A percentile compares a stretch with the other conserved stretches of the same genome.
These are phyloP conservation scores for Philopotamus ludificatus DNA, from an alignment of 1,140 invertebrate genomes.

Conservation along the genomic window DNA sequence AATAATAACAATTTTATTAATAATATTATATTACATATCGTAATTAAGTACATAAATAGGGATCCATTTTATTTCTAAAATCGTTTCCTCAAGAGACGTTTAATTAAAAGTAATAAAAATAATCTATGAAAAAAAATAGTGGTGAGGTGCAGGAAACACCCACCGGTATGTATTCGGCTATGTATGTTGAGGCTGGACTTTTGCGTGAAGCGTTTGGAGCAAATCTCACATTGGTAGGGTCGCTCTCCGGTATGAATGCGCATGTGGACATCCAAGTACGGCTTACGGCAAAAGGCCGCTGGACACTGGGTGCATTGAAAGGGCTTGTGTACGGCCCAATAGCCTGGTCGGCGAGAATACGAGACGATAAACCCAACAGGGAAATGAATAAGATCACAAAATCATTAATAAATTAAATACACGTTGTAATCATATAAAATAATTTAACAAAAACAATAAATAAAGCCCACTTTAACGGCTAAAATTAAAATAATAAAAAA, in stretches of 20 bases:
- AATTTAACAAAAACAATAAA: too few relatives aligned
- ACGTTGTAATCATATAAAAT: too few relatives aligned
- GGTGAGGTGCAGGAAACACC: constrained; percentile 44
- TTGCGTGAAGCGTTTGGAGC: constrained; percentile 67
- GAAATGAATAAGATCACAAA: neutral
- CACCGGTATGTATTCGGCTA: constrained; percentile 70
- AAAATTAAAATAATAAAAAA: too few relatives aligned
- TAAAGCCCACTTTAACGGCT: too few relatives aligned
- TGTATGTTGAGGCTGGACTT: constrained; percentile 72
- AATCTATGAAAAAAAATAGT: too few relatives aligned
- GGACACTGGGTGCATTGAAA: constrained; percentile 73
- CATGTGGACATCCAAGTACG: constrained; percentile 73
- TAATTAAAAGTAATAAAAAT: too few relatives aligned
- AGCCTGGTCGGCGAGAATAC: neutral
- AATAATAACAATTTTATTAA: too few relatives aligned
- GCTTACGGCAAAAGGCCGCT: constrained; percentile 69
- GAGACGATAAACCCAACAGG: neutral
- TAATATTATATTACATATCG: too few relatives aligned
- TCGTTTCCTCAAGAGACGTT: too few relatives aligned
- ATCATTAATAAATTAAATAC: neutral
- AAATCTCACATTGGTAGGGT: constrained; percentile 69
- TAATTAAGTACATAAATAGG: too few relatives aligned
- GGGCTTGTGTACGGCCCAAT: constrained; percentile 47
- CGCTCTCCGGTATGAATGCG: constrained; percentile 73
- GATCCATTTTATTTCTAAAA: too few relatives aligned